These are phyloP conservation scores for Erpetoichthys calabaricus DNA, from an alignment of 2,797 vertebrate genomes.

Conservation along the genomic window DNA sequence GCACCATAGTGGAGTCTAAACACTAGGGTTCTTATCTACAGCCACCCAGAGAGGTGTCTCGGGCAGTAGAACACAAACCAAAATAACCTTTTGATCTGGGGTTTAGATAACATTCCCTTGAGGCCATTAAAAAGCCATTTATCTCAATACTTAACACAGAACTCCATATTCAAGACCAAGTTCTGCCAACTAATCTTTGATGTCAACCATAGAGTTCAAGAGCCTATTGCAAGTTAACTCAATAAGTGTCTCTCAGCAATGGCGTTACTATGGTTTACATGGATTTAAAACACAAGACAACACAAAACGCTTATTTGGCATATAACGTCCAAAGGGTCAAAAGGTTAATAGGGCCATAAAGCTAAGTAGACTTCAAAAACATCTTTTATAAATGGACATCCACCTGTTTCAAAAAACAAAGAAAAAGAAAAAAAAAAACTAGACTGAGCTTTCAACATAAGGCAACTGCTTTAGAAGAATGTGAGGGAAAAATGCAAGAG, in stretches of 20 bases:
- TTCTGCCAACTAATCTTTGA: constrained; percentile 28
- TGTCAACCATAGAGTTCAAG: constrained; percentile 14
- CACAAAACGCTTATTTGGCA: not conserved
- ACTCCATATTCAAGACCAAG: constrained; percentile 32
- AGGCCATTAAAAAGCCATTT: constrained; percentile 43
- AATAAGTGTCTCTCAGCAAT: constrained; percentile 7
- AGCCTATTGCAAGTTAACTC: constrained; percentile 38
- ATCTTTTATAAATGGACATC: not conserved
- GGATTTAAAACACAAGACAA: too few species aligned
- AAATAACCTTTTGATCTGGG: constrained; percentile 19
- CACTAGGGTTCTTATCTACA: constrained; percentile 18
- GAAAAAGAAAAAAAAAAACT: too few species aligned
- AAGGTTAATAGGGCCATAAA: not conserved
- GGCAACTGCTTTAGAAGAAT: not conserved
- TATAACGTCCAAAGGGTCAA: not conserved
- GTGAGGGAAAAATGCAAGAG: not conserved
- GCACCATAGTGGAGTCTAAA: constrained; percentile 23
- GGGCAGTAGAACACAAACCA: constrained; percentile 27
- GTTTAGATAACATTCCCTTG: constrained; percentile 27
- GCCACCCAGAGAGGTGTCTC: constrained; percentile 27
- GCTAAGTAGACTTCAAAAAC: not conserved
- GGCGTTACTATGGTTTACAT: too few species aligned
- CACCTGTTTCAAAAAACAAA: not conserved
- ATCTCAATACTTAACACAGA: constrained; percentile 37
- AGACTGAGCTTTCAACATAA: not conserved